These are phyloP conservation scores for Agriotes lineatus DNA, from an alignment of 2,888 invertebrate genomes.

Conservation along the genomic window DNA sequence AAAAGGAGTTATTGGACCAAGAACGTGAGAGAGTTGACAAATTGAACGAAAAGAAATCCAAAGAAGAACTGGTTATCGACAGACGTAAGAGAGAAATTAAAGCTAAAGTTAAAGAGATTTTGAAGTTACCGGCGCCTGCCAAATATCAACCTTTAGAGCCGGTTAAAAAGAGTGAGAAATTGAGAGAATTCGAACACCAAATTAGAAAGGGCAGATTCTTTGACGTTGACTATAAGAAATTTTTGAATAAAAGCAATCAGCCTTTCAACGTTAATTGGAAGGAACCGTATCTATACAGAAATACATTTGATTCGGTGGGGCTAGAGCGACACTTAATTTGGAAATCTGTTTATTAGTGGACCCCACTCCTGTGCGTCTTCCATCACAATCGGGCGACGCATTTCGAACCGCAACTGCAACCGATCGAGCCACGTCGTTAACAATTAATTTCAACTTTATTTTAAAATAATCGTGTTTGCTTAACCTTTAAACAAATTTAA, in stretches of 20 bases:
- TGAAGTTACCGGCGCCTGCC: conserved; percentile 53
- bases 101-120: conserved; percentile 56
- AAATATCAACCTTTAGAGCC: conserved; percentile 62
- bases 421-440: conserved; percentile 37
- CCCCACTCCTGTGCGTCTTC: conserved; percentile 54
- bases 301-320: conserved; percentile 64
- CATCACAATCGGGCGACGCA: conserved; percentile 53
- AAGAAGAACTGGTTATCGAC: conserved; percentile 61
- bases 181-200: conserved; percentile 61
- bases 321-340: conserved; percentile 63
- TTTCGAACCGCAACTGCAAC: conserved; percentile 51
- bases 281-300: conserved; percentile 60
- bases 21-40: conserved; percentile 61
- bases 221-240: conserved; percentile 62
- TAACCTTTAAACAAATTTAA: conserved; percentile 13
- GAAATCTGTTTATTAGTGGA: conserved; percentile 60
- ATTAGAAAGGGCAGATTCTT: conserved; percentile 64
- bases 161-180: conserved; percentile 62
- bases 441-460: conserved; percentile 31
- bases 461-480: conserved; percentile 32
- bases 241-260: conserved; percentile 54
- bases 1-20: conserved; percentile 61
- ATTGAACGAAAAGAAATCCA: conserved; percentile 61
- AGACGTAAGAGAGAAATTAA: conserved; percentile 60
- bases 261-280: conserved; percentile 53